These are phyloP conservation scores for Athripsodes cinereus DNA, from an alignment of 2,888 invertebrate species.

Conservation along the genomic window DNA sequence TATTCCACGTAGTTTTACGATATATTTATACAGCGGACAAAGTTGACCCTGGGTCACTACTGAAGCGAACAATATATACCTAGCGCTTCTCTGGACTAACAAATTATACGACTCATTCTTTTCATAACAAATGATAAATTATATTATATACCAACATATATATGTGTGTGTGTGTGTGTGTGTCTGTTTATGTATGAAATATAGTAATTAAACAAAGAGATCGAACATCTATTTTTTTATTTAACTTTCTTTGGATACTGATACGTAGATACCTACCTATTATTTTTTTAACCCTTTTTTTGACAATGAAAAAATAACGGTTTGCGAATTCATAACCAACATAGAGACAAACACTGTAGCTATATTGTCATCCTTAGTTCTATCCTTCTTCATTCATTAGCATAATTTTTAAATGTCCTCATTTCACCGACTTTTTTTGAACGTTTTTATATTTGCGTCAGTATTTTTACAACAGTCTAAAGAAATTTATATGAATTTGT, in stretches of 20 bases:
- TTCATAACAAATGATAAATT: no score
- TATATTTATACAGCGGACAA: constrained; percentile 5
- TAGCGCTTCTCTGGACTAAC: no score
- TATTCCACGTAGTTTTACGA: constrained; percentile 7
- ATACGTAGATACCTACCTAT: no score
- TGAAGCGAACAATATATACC: constrained; percentile 9
- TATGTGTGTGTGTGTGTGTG: no score
- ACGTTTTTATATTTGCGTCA: neutral
- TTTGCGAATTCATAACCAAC: constrained; percentile 17
- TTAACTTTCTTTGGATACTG: no score
- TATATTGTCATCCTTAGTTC: neutral
- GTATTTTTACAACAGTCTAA: no score
- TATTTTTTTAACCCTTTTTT: constrained; percentile 8
- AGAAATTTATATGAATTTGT: no score
- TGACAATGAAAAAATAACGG: constrained; percentile 16
- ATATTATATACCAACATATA: no score
- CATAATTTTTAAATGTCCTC: constrained; percentile 10
- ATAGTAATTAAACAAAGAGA: no score
- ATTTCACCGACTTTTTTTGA: constrained; percentile 11
- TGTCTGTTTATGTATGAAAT: no score
- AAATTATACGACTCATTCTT: no score
- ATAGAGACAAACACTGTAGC: constrained; percentile 4
- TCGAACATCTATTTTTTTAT: no score
- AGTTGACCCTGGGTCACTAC: constrained; percentile 15
- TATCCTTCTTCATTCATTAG: constrained; percentile 6